phyloP scores from a whole-genome alignment of 2,113 vertebrate genomes.

The Sprattus sprattus region DNA sequence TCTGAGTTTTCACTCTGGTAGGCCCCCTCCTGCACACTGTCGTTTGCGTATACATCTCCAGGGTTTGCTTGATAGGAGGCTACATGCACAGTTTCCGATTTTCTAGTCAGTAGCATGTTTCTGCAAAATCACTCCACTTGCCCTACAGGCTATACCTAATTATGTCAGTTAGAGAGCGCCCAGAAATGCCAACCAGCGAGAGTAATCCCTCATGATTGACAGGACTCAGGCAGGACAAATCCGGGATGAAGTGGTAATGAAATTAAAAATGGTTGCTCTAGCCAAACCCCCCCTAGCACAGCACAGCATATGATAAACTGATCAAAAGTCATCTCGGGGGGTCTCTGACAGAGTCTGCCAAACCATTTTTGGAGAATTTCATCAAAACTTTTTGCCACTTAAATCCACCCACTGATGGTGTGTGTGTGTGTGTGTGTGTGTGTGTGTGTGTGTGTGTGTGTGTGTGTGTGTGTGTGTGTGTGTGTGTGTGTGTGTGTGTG shows the following conservation, averaged over 20 bases:
- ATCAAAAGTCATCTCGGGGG: not conserved
- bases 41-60: not conserved
- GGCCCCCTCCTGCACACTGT: not conserved
- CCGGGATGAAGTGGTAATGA: constrained; percentile 33
- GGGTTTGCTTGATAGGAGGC: not conserved
- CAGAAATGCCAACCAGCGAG: not conserved
- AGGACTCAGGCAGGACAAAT: constrained; percentile 30
- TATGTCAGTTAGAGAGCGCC: not conserved
- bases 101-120: not conserved
- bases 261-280: constrained; percentile 26
- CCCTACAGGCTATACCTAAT: not conserved
- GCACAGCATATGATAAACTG: not conserved
- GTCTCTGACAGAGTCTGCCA: not conserved
- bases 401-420: not conserved
- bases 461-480: not conserved
- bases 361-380: not conserved
- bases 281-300: not conserved
- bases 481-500: not conserved
- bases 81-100: not conserved
- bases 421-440: not conserved
- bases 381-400: not conserved
- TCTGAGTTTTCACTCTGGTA: not conserved
- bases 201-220: constrained; percentile 33
- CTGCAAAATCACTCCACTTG: not conserved
- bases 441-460: not conserved